Conservation (phyloP, 2,797 vertebrate species). For the Silurus aristotelis region DNA sequence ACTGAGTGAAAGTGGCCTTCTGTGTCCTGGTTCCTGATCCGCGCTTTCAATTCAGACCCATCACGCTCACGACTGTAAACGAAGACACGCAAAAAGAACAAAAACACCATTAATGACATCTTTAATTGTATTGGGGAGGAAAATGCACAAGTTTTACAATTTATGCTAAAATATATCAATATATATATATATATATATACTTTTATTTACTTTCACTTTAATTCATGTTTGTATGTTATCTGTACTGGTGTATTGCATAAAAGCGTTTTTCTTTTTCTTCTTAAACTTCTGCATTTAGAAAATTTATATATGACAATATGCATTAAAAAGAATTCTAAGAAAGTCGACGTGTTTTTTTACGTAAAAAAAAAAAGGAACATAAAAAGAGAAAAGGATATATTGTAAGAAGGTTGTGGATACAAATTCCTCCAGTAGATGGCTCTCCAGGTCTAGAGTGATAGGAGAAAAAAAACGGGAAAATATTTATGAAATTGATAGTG, state of each 20-base stretch:
- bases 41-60: constrained; percentile 1
- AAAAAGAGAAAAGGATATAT: neutral
- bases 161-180: constrained; percentile 18
- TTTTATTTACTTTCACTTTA: constrained; percentile 40
- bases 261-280: constrained; percentile 24
- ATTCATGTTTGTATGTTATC: constrained; percentile 50
- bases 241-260: constrained; percentile 46
- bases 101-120: constrained; percentile 3
- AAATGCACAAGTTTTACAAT: constrained; percentile 51
- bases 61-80: neutral
- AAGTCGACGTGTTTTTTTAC: neutral
- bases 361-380: too few species aligned
- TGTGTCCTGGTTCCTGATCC: constrained; percentile 2
- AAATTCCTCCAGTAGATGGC: constrained; percentile 27
- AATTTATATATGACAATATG: constrained; percentile 43
- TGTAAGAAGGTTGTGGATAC: neutral
- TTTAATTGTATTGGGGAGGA: constrained; percentile 32
- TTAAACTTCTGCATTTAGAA: constrained; percentile 22
- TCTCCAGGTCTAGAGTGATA: neutral
- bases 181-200: neutral
- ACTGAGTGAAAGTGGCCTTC: neutral
- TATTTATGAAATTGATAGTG: too few species aligned
- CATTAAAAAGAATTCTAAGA: constrained; percentile 40
- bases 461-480: too few species aligned
- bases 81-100: neutral